Evolutionary conservation across 2,797 vertebrate genomes (phyloP), one percentile per base, ranked within the genome.

Genomic region (Chloroceryle inda): DNA sequence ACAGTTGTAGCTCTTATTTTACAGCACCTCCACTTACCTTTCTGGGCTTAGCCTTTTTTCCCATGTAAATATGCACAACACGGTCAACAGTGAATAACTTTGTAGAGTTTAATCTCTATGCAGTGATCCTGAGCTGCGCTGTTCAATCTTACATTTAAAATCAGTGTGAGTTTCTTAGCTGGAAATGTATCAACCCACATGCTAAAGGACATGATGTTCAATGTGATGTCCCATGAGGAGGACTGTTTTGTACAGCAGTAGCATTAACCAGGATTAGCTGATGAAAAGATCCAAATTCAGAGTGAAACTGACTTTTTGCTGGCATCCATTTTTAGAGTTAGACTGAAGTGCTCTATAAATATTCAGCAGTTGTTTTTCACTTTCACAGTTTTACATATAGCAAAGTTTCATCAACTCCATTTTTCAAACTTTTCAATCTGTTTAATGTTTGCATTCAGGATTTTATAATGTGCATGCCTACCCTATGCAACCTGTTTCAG

Each of bases 161-260:
- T 61, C 35, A 74, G 21, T 9, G 63, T 3, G 0, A 56, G 13
- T 59, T 91, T 40, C 38, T 88, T 56, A 49, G 10, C 17, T 10
- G 16, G 62, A 89, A 75, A 24, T 24, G 11, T 23, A 31, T 67
- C 35, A 71, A 52, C 69, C 33, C 53, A 20, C 20, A 2, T 27
- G 38, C 40, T 88, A 14, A 71, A 76, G 20, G 37, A 52, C 5
- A 10, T 23, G 18, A 58, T 47, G 37, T 52, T 44, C 56, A 38
- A 16, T 0, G 0, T 16, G 29, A 40, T 58, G 33, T 40, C 59
- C 37, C 40, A 8, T 13, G 22, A 40, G 31, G 10, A 80, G 9
- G 37, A 31, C 31, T 74, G 24, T 29, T 56, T 37, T 3, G 21
- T 49, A 78, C 42, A 80, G 47, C 42, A 76, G 42, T 9, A 73